Base-by-base conservation (phyloP, 2,888 invertebrate genomes). In the Teleiodes luculella region DNA sequence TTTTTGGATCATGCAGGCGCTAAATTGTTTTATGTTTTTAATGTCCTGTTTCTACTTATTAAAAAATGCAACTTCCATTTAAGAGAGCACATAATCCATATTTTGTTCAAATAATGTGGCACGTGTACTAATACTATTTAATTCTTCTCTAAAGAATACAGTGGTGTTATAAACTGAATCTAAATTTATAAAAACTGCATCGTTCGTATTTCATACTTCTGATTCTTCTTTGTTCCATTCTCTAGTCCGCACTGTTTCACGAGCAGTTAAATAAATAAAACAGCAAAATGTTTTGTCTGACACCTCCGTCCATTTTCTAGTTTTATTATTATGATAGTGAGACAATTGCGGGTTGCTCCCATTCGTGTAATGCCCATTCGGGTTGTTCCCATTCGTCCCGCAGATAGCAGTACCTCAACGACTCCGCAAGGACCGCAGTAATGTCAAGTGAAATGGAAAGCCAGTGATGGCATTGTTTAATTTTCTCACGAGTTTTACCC, bases 401-500 rank as follows among this genome's bases (percentile, higher is more conserved):
- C 50, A 37, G 39, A 41, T 41, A 41, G 39, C 20, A 18, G n/a
- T 41, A 43, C 20, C 43, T 43, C 28, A 5, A 43, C 43, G 43
- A 43, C 43, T 24, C 43, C 28, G n/a, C 35, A 2, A 31, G 51
- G 51, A 41, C 54, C 59, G 60, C 63, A 64, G 63, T 61, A 66
- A 58, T 57, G 67, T 61, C 70, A 68, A 74, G 67, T 72, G 76
- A 75, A 78, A 80, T 76, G 73, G 77, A 76, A 79, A 79, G 73
- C 72, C 72, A 61, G 62, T 64, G 65, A 68, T 60, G 69, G 70
- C 64, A 71, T 71, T 74, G 76, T 78, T 77, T 77, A 75, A 81
- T 78, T 76, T 82, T 82, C 82, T 72, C 80, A 78, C 76, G 72
- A 70, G 56, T 73, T 72, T 70, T 71, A 66, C 64, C 63, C 48